Evolutionary conservation across 2,797 vertebrate species (phyloP).

Genomic region (Delichon dasypus): DNA sequence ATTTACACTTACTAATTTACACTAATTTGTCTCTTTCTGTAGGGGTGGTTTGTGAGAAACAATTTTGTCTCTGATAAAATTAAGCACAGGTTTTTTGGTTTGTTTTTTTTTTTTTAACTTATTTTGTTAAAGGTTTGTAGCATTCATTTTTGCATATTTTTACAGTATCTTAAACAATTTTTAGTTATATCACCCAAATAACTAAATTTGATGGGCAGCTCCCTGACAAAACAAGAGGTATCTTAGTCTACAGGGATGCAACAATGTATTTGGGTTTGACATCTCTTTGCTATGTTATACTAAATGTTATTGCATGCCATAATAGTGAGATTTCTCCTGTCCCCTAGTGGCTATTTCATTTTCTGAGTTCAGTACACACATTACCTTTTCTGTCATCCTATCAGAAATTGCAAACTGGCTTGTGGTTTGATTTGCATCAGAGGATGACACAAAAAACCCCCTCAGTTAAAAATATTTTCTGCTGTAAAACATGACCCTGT

Average conservation of each 20-base stretch:
- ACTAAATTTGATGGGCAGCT: not conserved
- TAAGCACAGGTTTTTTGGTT: not conserved
- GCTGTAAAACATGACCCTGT: rapidly evolving
- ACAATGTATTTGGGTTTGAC: not conserved
- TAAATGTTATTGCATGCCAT: not conserved
- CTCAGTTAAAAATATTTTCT: not conserved
- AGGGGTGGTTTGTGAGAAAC: not conserved
- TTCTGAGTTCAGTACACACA: not conserved
- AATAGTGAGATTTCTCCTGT: not conserved
- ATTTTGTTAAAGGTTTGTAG: not conserved
- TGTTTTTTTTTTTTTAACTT: no score
- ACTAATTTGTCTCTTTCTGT: not conserved
- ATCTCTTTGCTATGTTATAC: not conserved
- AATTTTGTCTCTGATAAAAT: not conserved
- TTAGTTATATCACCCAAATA: not conserved
- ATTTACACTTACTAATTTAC: not conserved
- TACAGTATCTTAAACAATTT: not conserved
- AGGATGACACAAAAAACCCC: not conserved
- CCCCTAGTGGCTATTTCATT: not conserved
- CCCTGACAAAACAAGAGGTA: not conserved
- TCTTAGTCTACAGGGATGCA: not conserved
- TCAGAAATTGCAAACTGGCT: not conserved
- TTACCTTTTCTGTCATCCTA: not conserved
- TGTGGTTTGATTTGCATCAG: not conserved
- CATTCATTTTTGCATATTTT: not conserved